Conservation (phyloP, 2,888 invertebrate species). For the Ametastegia equiseti region DNA sequence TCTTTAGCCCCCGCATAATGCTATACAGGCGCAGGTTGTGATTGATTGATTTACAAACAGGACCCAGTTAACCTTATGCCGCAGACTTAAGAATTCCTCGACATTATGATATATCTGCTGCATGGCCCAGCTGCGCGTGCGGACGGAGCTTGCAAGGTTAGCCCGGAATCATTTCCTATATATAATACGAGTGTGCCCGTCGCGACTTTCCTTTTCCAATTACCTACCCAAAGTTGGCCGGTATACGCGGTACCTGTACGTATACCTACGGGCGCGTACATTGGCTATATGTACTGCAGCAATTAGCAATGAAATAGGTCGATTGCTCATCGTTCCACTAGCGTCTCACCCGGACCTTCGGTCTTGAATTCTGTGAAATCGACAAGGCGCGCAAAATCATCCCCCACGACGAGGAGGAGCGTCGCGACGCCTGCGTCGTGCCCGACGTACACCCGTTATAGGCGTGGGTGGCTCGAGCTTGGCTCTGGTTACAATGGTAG, state of each 20-base stretch:
- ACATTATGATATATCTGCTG: background rate
- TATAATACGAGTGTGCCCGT: too few species aligned
- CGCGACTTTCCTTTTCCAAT: too few species aligned
- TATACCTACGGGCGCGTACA: too few species aligned
- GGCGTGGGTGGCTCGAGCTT: constrained; percentile 49
- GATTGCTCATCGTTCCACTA: too few species aligned
- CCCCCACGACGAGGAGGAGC: background rate
- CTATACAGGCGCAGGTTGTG: constrained; percentile 30
- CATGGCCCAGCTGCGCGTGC: too few species aligned
- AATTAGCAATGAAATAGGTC: background rate
- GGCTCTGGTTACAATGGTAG: constrained; percentile 47
- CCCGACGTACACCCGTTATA: constrained; percentile 38
- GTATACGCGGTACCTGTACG: too few species aligned
- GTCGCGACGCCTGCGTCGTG: background rate
- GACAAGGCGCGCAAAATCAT: background rate
- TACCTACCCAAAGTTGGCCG: too few species aligned
- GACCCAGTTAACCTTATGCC: constrained; percentile 39
- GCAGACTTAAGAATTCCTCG: background rate
- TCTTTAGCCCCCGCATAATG: background rate
- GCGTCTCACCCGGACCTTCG: too few species aligned
- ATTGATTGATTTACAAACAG: constrained; percentile 40
- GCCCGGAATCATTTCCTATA: too few species aligned
- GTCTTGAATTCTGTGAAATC: background rate
- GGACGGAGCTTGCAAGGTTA: too few species aligned
- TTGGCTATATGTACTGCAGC: too few species aligned